phyloP scores from a whole-genome alignment of 2,888 invertebrate genomes.

The Eustalomyia histrio region DNA sequence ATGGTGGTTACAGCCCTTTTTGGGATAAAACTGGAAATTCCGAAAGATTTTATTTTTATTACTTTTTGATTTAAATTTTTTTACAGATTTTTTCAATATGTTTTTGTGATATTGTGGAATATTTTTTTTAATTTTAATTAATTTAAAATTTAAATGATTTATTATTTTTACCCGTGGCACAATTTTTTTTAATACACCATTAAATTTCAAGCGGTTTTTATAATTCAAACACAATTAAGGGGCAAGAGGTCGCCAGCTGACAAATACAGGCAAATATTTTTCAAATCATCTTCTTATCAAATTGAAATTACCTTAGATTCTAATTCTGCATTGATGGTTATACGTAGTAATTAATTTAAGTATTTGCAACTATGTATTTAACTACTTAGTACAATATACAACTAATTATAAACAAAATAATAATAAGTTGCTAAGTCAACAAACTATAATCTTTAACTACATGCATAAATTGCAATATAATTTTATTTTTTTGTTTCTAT shows the following conservation, averaged over 20 bases:
- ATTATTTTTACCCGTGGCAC: background rate
- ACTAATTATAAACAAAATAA: conserved; percentile 25
- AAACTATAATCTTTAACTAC: conserved; percentile 56
- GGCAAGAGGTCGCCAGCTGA: background rate
- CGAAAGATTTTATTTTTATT: no score
- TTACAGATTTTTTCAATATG: no score
- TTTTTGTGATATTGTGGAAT: no score
- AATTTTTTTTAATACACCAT: background rate
- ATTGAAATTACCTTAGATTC: background rate
- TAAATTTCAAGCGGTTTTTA: background rate
- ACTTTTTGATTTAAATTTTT: no score
- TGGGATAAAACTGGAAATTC: no score
- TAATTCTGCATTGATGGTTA: background rate
- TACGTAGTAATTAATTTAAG: background rate
- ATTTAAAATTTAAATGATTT: background rate
- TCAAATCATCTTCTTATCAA: background rate
- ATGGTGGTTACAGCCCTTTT: no score
- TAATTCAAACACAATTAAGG: background rate
- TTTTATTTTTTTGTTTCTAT: background rate
- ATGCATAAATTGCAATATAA: background rate
- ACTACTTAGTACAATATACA: background rate
- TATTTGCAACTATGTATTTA: background rate
- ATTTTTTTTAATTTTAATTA: no score
- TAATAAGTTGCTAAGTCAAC: conserved; percentile 61
- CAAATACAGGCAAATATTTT: no score